Conservation (phyloP, 2,113 vertebrate species). For the Ochotona curzoniae region DNA sequence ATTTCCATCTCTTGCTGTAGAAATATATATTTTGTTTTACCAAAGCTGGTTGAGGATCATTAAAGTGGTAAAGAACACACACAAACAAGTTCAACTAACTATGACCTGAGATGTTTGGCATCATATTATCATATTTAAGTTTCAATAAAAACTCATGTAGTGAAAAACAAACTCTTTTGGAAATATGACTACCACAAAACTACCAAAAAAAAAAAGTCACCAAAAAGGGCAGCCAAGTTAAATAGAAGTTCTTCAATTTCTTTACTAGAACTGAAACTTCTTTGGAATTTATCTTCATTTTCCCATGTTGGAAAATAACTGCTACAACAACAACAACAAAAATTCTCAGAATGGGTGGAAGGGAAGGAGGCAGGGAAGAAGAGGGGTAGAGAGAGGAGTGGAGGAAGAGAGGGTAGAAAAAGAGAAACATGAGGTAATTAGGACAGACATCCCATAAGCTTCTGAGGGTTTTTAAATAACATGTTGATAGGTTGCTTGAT, state of each 20-base stretch:
- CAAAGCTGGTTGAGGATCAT: background rate
- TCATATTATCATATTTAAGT: background rate
- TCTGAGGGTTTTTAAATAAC: slow-evolving; percentile 13
- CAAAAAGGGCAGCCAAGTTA: background rate
- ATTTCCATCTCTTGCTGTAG: too few relatives aligned
- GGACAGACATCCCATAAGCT: background rate
- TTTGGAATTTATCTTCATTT: slow-evolving; percentile 26
- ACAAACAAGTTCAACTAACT: background rate
- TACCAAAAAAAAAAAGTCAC: background rate
- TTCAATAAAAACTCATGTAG: background rate
- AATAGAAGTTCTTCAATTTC: background rate
- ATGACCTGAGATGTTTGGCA: background rate
- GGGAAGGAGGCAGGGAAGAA: too few relatives aligned
- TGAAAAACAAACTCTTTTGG: background rate
- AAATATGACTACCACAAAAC: background rate
- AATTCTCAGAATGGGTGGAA: background rate
- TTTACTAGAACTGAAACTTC: slow-evolving; percentile 33
- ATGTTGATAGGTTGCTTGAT: background rate
- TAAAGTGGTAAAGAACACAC: background rate
- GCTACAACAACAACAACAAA: background rate
- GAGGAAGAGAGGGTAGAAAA: too few relatives aligned
- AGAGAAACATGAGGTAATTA: background rate
- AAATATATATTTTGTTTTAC: background rate
- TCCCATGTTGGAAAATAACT: background rate
- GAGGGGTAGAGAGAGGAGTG: background rate